Evolutionary conservation across 2,888 invertebrate genomes (phyloP), one percentile per base, ranked within the genome.

Genomic region (Anodontia alba): DNA sequence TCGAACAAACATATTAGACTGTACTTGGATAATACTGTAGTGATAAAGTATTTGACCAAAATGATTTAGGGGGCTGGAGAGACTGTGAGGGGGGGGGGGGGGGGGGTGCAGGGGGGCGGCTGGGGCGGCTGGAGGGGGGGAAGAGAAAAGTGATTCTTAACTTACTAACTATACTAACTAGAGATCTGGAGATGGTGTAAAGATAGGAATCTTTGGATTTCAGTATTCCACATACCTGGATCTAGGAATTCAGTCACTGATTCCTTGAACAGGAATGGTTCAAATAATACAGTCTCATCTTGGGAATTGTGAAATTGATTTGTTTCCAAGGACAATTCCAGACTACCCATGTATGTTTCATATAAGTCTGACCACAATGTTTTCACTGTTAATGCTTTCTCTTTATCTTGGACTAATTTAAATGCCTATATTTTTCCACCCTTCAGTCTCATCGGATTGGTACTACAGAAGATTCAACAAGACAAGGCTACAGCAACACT

Each of bases 131-230:
- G n/a, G n/a, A n/a, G 42, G 42, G 42, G 42, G 42, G 42, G 42
- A 15, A 15, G 42, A 42, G 42, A 42, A 42, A 42, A 42, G 42
- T 42, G 42, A 15, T 15, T 10, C 42, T 42, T 10, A 42, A 42
- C 42, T 10, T 7, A 10, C 15, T 42, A 42, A 42, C 42, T 42
- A 42, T 10, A n/a, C n/a, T n/a, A n/a, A n/a, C n/a, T n/a, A 42
- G 42, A 42, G 42, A 42, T 42, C 7, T 42, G 42, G 42, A 15
- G 15, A 38, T 79, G 54, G 42, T 79, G 73, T 36, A 68, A 78
- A 20, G 33, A 71, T 20, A 36, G 68, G 49, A 49, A 76, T 15
- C 3, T 49, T 49, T 49, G n/a, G 49, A 49, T 49, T 17, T 20
- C 36, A 42, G 42, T 42, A 10, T 42, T 42, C 42, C 42, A 42